Evolutionary conservation across 1,140 invertebrate species (phyloP), one percentile per base, ranked within the genome.

Genomic region (Drosophila chauvacae): DNA sequence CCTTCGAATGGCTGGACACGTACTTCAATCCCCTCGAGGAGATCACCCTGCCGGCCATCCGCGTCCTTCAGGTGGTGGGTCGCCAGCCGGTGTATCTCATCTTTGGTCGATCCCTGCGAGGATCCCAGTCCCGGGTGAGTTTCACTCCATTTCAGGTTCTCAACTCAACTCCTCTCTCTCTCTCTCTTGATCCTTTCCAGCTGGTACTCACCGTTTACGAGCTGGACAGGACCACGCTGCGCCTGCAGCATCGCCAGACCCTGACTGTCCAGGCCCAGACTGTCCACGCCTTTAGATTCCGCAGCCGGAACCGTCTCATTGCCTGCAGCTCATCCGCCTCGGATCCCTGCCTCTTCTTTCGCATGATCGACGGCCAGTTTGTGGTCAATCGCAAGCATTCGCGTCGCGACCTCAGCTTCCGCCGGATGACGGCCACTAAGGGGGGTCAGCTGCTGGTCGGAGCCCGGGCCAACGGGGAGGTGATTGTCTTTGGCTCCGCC

Each of bases 11-110:
- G 91, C 62, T 81, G 57, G 81, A 92, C 33, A 76, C 85, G 3
- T 91, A 81, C 57, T 92, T 92, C 30, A 90, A 91, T 76, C 78
- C 80, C n/a, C 50, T 92, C 1, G 80, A 91, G 42, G 88, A 92
- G 41, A 48, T 91, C 6, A 80, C 51, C 4, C 7, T 92, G 35
- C 91, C 91, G 0, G 23, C 80, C 35, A 69, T 90, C 7, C 77
- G 80, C 18, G 33, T 74, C 7, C 65, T 92, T 6, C 68, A 82
- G 53, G 45, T 90, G 10, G 71, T 92, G 11, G 91, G 88, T 7
- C 60, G 37, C 1, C 55, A 81, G 28, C 80, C 69, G 0, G n/a
- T 81, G 7, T 92, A 90, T 45, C 7, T 92, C 0, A 48, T 92
- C 7, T 77, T 64, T 9, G 91, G 91, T 1, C 75, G 83, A 4